These are phyloP conservation scores for Stratiolaelaps scimitus DNA, from an alignment of 1,140 invertebrate species.

Conservation along the genomic window DNA sequence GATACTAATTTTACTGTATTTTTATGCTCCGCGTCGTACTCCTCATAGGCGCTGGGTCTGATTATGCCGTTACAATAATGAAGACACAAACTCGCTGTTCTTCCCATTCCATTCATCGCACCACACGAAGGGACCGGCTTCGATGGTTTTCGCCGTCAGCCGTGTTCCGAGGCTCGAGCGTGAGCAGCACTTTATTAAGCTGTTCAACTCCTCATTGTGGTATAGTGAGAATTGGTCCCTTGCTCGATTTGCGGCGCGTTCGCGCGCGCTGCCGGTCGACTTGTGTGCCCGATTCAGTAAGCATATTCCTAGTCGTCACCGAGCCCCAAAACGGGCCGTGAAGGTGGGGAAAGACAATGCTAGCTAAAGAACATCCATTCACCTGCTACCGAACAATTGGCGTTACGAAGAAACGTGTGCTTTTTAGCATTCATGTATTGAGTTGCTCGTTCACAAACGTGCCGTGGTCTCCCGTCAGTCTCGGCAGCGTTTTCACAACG, in stretches of 20 bases:
- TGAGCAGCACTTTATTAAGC: neutral
- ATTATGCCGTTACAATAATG: constrained; percentile 8
- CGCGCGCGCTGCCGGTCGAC: no score
- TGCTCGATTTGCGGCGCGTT: neutral
- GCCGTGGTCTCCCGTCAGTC: neutral
- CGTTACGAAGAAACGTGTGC: no score
- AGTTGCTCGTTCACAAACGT: constrained; percentile 18
- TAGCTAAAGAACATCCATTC: neutral
- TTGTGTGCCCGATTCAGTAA: constrained; percentile 20
- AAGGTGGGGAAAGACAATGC: constrained; percentile 29
- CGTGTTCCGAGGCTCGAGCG: neutral
- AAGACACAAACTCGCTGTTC: neutral
- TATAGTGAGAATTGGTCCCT: constrained; percentile 1
- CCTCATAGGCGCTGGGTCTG: constrained; percentile 1
- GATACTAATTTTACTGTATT: no score
- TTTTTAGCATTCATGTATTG: no score
- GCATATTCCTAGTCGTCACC: constrained; percentile 28
- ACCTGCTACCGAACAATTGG: neutral
- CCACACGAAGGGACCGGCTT: constrained; percentile 2
- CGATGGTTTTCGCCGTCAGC: constrained; percentile 4
- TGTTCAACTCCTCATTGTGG: constrained; percentile 4
- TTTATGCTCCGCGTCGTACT: no score
- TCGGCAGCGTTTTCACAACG: neutral
- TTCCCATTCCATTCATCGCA: neutral
- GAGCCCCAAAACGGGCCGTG: neutral